Evolutionary conservation across 2,797 vertebrate genomes (phyloP), one percentile per base, ranked within the genome.

Genomic region (Smutsia gigantea): DNA sequence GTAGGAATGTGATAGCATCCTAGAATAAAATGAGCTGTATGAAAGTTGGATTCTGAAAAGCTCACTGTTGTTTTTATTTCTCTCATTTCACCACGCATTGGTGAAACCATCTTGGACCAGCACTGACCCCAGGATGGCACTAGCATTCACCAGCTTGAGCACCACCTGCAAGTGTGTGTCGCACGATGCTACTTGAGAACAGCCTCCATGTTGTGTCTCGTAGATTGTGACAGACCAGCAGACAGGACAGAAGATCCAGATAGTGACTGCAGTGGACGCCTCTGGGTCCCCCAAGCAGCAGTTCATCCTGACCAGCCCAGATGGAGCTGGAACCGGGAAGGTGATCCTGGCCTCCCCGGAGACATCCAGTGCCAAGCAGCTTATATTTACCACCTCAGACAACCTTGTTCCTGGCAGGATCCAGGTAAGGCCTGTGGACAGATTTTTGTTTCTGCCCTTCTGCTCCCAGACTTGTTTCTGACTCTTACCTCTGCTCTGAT

Each of bases 191-290:
- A 90, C 9, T 25, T 90, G 46, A 96, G 95, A 95, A 93, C 90
- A 83, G 96, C 95, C 90, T 87, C 91, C 88, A 5, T 98, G 90
- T 98, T 98, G 86, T 96, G 82, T 97, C 94, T 96, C 95, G 5
- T 97, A 99, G 99, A 99, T 99, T 98, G 99, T 99, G 98, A 99
- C 99, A 34, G 99, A 99, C 98, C 99, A 99, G 98, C 99, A 99
- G 98, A 99, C 99, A 2, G 99, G 99, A 97, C 99, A 99, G 98
- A 99, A 99, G 98, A 99, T 99, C 97, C 99, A 99, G 98, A 99
- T 99, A 93, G 99, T 99, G 97, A 99, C 99, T 72, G 98, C 99
- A 51, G 99, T 99, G 99, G 99, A 99, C 96, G 98, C 99, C 34
- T 99, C 99, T 59, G 98, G 98, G 84, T 99, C 99, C 97, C 99